phyloP scores from a whole-genome alignment of 2,888 invertebrate species.

The Ormyrus thymus region DNA sequence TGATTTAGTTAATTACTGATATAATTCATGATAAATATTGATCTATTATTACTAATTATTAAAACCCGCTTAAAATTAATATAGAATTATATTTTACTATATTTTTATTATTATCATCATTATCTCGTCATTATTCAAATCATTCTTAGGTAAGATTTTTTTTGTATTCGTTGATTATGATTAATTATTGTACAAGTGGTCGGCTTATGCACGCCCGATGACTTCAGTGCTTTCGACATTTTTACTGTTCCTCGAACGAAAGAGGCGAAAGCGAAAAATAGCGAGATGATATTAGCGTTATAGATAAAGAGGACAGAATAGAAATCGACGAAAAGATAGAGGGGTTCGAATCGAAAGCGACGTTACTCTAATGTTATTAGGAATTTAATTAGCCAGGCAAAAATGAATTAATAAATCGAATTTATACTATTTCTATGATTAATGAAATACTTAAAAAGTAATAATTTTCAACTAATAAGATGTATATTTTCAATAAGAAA shows the following conservation, averaged over 20 bases:
- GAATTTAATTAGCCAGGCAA: background rate
- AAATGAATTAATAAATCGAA: too few relatives aligned
- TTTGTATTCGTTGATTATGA: constrained; percentile 40
- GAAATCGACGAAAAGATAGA: background rate
- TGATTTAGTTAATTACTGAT: constrained; percentile 34
- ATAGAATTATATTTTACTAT: constrained; percentile 52
- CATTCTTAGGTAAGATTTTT: constrained; percentile 50
- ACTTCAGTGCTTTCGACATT: constrained; percentile 39
- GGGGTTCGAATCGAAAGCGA: constrained; percentile 28
- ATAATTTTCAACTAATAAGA: too few relatives aligned
- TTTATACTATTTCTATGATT: too few relatives aligned
- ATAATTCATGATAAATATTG: constrained; percentile 30
- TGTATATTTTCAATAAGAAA: too few relatives aligned
- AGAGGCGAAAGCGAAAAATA: constrained; percentile 41
- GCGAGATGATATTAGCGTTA: constrained; percentile 34
- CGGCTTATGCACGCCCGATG: constrained; percentile 27
- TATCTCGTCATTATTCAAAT: constrained; percentile 54
- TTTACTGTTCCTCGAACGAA: constrained; percentile 42
- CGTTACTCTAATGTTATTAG: constrained; percentile 30
- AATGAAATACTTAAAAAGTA: too few relatives aligned
- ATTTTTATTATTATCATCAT: constrained; percentile 57
- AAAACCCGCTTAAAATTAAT: constrained; percentile 36
- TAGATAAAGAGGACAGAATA: constrained; percentile 5
- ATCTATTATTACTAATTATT: constrained; percentile 35
- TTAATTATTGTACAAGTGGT: constrained; percentile 28